phyloP scores from a whole-genome alignment of 2,888 invertebrate genomes.

The Caenorhabditis sinica region DNA sequence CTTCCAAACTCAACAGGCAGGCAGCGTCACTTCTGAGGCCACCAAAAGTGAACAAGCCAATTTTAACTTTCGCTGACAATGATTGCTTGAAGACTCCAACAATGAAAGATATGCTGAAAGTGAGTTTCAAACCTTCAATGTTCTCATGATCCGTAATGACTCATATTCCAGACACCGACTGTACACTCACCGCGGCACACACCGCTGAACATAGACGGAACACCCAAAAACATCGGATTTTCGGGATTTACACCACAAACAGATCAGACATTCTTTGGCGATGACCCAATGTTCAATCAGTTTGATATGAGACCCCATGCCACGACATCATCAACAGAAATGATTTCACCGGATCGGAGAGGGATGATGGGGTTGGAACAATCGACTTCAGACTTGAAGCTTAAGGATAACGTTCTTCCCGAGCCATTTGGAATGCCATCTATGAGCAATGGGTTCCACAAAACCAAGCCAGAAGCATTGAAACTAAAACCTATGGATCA shows the following conservation, averaged over 20 bases:
- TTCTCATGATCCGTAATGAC: not conserved
- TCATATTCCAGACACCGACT: slow-evolving; percentile 65
- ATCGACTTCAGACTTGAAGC: not conserved
- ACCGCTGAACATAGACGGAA: slow-evolving; percentile 55
- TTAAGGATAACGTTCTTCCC: not conserved
- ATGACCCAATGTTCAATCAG: slow-evolving; percentile 69
- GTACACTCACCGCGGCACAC: slow-evolving; percentile 64
- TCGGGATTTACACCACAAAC: slow-evolving; percentile 70
- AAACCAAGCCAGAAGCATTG: slow-evolving; percentile 47
- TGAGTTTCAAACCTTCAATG: slow-evolving; percentile 17
- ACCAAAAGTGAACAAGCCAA: slow-evolving; percentile 56
- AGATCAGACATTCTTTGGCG: slow-evolving; percentile 76
- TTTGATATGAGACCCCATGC: slow-evolving; percentile 8
- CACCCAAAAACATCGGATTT: slow-evolving; percentile 57
- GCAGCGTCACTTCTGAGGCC: slow-evolving; percentile 52
- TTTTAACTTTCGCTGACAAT: slow-evolving; percentile 71
- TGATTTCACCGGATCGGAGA: not conserved
- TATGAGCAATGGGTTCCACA: slow-evolving; percentile 14
- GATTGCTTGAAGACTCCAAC: slow-evolving; percentile 78
- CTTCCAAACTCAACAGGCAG: slow-evolving; percentile 52
- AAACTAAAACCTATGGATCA: slow-evolving; percentile 39
- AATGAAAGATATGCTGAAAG: slow-evolving; percentile 76
- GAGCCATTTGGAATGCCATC: slow-evolving; percentile 1
- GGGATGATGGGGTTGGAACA: not conserved
- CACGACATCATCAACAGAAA: not conserved